Evolutionary conservation across 2,113 vertebrate genomes (phyloP).

Genomic region (Ptilonorhynchus violaceus): DNA sequence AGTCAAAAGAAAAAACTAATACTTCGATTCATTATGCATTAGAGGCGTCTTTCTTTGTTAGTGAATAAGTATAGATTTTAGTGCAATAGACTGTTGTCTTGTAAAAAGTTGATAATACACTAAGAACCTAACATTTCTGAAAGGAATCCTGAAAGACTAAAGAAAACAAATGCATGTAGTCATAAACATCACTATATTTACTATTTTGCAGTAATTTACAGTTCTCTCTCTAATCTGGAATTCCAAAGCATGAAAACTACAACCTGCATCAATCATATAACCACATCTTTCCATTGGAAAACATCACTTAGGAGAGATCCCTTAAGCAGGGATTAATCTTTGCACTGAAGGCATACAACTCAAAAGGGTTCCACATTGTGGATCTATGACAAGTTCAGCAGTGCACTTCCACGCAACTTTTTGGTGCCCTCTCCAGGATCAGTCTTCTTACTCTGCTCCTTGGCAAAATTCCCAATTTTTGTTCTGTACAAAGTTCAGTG

Average conservation of each 20-base stretch:
- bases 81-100: not conserved
- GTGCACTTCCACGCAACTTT: not conserved
- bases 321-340: not conserved
- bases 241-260: not conserved
- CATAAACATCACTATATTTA: not conserved
- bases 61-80: not conserved
- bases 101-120: not conserved
- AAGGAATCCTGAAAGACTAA: not conserved
- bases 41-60: not conserved
- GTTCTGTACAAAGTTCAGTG: not conserved
- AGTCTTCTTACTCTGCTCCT: not conserved
- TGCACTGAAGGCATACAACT: not conserved
- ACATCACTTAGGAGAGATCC: not conserved
- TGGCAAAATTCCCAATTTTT: not conserved
- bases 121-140: not conserved
- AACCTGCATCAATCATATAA: not conserved
- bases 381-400: not conserved
- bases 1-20: slow-evolving; percentile 61
- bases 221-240: not conserved
- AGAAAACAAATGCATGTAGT: not conserved
- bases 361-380: not conserved
- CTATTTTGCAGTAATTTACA: not conserved
- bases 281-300: not conserved
- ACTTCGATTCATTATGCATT: slow-evolving; percentile 13
- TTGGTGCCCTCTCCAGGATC: not conserved